Conservation (phyloP, 2,888 invertebrate species). For the Nasonovia ribisnigri region DNA sequence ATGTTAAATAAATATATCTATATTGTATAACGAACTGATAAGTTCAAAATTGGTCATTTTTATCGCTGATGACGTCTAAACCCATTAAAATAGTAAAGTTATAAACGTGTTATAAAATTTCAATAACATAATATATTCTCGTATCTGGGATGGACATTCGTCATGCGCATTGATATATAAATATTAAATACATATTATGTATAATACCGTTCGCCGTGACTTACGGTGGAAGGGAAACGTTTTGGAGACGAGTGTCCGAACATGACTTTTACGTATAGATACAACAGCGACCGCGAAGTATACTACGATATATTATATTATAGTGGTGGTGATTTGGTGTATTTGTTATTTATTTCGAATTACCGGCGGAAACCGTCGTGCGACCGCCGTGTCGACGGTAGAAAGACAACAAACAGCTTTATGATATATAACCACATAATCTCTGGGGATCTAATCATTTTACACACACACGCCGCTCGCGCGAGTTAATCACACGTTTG, state of each 20-base stretch:
- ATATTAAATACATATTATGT: too few relatives aligned
- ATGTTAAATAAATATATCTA: too few relatives aligned
- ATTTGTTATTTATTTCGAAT: conserved; percentile 11
- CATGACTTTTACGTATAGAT: neutral
- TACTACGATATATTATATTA: neutral
- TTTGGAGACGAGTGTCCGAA: neutral
- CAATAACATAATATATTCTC: too few relatives aligned
- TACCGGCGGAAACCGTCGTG: conserved; percentile 1
- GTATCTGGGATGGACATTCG: too few relatives aligned
- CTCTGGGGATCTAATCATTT: conserved; percentile 39
- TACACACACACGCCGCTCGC: neutral
- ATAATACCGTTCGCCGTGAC: neutral
- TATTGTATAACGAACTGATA: too few relatives aligned
- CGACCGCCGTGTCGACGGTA: neutral
- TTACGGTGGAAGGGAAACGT: neutral
- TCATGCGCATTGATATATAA: too few relatives aligned
- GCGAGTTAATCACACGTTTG: conserved; percentile 14
- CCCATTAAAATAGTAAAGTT: too few relatives aligned
- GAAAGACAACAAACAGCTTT: conserved; percentile 4
- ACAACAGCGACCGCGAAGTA: neutral
- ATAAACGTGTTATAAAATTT: too few relatives aligned
- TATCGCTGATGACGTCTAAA: too few relatives aligned
- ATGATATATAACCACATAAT: conserved; percentile 23
- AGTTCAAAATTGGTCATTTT: too few relatives aligned
- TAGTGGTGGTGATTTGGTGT: neutral